These are phyloP conservation scores for Dynastes grantii DNA, from an alignment of 2,888 invertebrate genomes.

Conservation along the genomic window DNA sequence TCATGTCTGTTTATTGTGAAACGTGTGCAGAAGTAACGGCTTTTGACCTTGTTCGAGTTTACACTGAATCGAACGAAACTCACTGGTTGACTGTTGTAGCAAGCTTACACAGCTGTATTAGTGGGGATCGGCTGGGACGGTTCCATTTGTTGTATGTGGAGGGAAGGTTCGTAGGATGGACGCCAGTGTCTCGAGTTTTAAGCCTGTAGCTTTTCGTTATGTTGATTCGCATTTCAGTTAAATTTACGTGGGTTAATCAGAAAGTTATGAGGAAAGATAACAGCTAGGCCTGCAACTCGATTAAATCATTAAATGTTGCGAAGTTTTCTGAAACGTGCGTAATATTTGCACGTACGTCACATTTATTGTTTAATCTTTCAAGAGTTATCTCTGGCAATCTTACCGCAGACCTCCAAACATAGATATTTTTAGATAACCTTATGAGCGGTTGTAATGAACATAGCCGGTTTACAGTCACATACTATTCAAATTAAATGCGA, in stretches of 20 bases:
- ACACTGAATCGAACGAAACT: constrained; percentile 22
- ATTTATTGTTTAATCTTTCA: no score
- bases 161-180: constrained; percentile 43
- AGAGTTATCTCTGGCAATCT: no score
- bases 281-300: no score
- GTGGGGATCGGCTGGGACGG: constrained; percentile 69
- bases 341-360: no score
- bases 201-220: background rate
- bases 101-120: constrained; percentile 70
- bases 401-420: no score
- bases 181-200: background rate
- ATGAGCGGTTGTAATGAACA: no score
- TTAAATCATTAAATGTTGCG: no score
- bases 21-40: constrained; percentile 12
- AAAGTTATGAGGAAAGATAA: background rate
- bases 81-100: constrained; percentile 31
- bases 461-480: no score
- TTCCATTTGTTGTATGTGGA: constrained; percentile 69
- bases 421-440: no score
- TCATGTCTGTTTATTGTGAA: constrained; percentile 3
- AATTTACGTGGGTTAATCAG: background rate
- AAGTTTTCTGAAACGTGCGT: no score
- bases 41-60: constrained; percentile 23
- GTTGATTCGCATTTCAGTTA: background rate
- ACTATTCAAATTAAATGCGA: no score